Evolutionary conservation across 1,140 invertebrate genomes (phyloP).

Genomic region (Lordiphosa stackelbergi): DNA sequence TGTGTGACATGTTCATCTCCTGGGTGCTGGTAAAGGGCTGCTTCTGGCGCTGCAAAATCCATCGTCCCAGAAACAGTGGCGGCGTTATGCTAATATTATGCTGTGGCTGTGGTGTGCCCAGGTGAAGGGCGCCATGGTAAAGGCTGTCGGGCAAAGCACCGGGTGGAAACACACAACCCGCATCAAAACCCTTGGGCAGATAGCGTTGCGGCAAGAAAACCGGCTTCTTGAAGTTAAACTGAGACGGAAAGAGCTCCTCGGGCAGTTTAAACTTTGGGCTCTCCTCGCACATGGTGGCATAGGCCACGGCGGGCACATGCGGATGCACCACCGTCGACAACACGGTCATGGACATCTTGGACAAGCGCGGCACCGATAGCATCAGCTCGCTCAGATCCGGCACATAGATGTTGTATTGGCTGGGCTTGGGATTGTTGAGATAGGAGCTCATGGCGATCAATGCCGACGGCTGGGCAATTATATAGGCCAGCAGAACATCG

Average conservation of each 20-base stretch:
- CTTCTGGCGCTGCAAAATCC: not conserved
- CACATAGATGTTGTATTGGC: conserved; percentile 20
- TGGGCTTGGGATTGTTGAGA: not conserved
- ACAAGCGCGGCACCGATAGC: not conserved
- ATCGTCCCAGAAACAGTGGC: conserved; percentile 29
- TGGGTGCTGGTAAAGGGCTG: no score
- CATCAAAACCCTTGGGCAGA: conserved; percentile 22
- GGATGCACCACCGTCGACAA: conserved; percentile 33
- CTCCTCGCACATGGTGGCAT: not conserved
- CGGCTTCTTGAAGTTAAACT: not conserved
- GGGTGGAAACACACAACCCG: conserved; percentile 32
- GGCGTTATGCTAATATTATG: conserved; percentile 7
- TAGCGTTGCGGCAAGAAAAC: conserved; percentile 21
- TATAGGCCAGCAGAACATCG: not conserved
- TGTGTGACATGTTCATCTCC: no score
- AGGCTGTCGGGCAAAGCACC: conserved; percentile 1
- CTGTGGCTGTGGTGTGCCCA: not conserved
- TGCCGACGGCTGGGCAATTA: not conserved
- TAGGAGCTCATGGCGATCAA: not conserved
- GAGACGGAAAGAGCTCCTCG: not conserved
- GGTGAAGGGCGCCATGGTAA: not conserved
- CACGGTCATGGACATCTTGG: not conserved
- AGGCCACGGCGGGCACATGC: not conserved
- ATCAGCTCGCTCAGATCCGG: conserved; percentile 21
- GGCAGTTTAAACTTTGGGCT: conserved; percentile 17